phyloP scores from a whole-genome alignment of 2,113 vertebrate genomes.

The Clarias batrachus region DNA sequence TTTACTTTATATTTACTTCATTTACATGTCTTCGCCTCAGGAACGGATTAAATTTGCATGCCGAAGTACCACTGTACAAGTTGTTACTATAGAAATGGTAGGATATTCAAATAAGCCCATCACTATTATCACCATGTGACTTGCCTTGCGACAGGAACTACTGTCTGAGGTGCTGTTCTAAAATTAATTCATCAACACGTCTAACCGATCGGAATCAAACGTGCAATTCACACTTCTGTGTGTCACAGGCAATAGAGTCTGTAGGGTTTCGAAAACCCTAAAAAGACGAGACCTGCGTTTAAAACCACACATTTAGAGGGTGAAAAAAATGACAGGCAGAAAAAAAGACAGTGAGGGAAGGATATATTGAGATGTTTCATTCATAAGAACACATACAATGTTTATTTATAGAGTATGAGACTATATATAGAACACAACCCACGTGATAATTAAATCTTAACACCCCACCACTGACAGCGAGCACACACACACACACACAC shows the following conservation, averaged over 20 bases:
- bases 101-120: no score
- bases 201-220: neutral
- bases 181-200: no score
- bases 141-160: no score
- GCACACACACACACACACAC: neutral
- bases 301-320: neutral
- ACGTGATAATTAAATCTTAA: slow-evolving; percentile 1
- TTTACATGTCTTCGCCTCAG: no score
- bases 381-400: neutral
- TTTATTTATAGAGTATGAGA: neutral
- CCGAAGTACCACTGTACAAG: no score
- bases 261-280: neutral
- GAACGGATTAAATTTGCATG: no score
- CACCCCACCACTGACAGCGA: neutral
- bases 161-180: no score
- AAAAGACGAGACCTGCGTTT: neutral
- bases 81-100: no score
- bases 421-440: neutral
- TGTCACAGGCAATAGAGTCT: neutral
- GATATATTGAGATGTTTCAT: neutral
- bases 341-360: neutral
- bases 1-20: no score
- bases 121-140: no score
- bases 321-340: neutral
- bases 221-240: no score